Evolutionary conservation across 2,113 vertebrate genomes (phyloP).

Genomic region (Chunga burmeisteri): DNA sequence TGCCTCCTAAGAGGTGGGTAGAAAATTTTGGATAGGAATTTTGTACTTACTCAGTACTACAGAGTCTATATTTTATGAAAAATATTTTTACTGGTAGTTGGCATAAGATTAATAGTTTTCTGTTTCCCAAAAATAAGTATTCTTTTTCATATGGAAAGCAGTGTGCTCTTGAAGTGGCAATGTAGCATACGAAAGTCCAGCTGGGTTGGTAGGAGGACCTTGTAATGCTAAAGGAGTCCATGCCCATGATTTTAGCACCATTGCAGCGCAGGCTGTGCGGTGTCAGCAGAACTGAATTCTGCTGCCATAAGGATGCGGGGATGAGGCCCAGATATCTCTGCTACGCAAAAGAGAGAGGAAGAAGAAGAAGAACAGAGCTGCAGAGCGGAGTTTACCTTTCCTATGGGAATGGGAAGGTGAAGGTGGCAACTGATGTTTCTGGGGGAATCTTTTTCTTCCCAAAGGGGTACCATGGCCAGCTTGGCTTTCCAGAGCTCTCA

Average conservation of each 20-base stretch:
- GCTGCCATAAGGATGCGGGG: not conserved
- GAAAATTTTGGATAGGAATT: not conserved
- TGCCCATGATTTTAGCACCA: not conserved
- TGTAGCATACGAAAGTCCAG: too few species aligned
- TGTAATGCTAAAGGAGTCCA: not conserved
- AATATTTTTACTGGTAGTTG: not conserved
- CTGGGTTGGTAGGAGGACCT: not conserved
- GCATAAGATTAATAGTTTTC: not conserved
- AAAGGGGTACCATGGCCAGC: not conserved
- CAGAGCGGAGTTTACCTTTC: not conserved
- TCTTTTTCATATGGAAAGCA: not conserved
- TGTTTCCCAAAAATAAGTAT: not conserved
- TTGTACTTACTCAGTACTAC: not conserved
- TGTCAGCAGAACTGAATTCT: not conserved
- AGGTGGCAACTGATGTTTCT: not conserved
- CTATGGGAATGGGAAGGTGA: not conserved
- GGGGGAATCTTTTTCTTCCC: not conserved
- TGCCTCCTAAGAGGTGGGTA: not conserved
- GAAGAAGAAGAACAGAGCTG: not conserved
- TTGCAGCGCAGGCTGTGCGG: rapidly evolving
- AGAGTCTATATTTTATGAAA: not conserved
- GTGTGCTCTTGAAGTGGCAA: not conserved
- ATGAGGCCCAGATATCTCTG: not conserved
- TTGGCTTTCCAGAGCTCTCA: not conserved
- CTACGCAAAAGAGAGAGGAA: not conserved